These are phyloP conservation scores for Drosophila mulleri DNA, from an alignment of 2,888 invertebrate species.

Conservation along the genomic window DNA sequence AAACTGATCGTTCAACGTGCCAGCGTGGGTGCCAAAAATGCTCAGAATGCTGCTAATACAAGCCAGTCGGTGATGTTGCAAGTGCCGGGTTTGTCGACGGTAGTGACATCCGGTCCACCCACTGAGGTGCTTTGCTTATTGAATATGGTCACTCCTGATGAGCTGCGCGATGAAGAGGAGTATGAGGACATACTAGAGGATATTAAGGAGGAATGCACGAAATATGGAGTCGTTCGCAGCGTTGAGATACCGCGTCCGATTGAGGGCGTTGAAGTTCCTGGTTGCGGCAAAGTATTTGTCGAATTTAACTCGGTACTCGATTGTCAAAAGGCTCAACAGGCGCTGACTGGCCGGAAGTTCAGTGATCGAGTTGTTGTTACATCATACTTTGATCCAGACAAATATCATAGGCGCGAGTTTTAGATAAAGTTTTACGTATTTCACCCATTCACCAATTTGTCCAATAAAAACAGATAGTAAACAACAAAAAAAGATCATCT, in stretches of 20 bases:
- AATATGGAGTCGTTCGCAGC: constrained; percentile 98
- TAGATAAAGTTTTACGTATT: constrained; percentile 85
- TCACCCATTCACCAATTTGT: constrained; percentile 73
- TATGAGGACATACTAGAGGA: constrained; percentile 99
- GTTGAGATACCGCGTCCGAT: constrained; percentile 99
- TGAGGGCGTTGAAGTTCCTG: constrained; percentile 98
- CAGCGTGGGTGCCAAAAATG: constrained; percentile 98
- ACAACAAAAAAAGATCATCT: constrained; percentile 23
- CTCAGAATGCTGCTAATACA: constrained; percentile 88
- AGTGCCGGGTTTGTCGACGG: constrained; percentile 94
- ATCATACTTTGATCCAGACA: constrained; percentile 99
- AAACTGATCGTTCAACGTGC: constrained; percentile 99
- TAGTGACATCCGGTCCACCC: constrained; percentile 96
- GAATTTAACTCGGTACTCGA: constrained; percentile 98
- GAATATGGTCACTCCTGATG: constrained; percentile 99
- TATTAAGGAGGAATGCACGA: constrained; percentile 98
- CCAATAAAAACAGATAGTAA: constrained; percentile 43
- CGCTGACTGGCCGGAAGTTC: constrained; percentile 98
- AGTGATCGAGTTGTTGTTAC: constrained; percentile 99
- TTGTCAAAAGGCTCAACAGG: constrained; percentile 99
- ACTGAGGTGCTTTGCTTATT: constrained; percentile 97
- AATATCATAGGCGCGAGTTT: constrained; percentile 98
- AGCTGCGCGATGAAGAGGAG: constrained; percentile 98
- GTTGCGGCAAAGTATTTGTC: constrained; percentile 99
- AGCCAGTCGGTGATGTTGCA: constrained; percentile 83